Evolutionary conservation across 1,140 invertebrate species (phyloP).

Genomic region (Trypoxylus dichotomus): DNA sequence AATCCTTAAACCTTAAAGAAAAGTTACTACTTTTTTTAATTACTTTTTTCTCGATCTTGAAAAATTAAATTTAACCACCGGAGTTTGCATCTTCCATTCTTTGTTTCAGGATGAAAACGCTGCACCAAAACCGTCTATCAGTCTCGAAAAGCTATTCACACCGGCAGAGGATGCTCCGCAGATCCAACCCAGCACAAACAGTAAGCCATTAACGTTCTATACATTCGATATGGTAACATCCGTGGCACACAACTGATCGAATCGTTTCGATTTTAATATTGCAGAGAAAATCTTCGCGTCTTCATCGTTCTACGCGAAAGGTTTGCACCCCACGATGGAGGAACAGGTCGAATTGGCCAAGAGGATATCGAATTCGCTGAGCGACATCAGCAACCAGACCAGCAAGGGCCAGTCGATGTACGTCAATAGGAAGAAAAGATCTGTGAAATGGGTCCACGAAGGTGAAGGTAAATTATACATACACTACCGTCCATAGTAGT

Average conservation of each 20-base stretch:
- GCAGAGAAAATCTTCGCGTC: conserved; percentile 90
- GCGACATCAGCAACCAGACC: conserved; percentile 86
- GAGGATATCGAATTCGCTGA: conserved; percentile 88
- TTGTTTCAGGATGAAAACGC: conserved; percentile 56
- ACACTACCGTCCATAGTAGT: no score
- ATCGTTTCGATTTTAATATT: conserved; percentile 30
- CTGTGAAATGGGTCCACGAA: conserved; percentile 93
- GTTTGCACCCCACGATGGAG: conserved; percentile 88
- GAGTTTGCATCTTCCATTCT: background rate
- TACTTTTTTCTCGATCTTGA: no score
- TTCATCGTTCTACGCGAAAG: conserved; percentile 89
- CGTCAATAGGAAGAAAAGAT: conserved; percentile 89
- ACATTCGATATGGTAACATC: background rate
- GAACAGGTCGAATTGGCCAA: conserved; percentile 92
- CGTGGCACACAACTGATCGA: no score
- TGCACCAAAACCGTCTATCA: conserved; percentile 60
- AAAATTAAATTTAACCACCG: no score
- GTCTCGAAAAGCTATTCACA: conserved; percentile 83
- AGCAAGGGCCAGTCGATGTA: conserved; percentile 95
- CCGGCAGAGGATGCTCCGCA: conserved; percentile 69
- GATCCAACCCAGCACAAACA: conserved; percentile 44
- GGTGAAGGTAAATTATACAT: conserved; percentile 70
- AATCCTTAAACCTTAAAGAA: no score
- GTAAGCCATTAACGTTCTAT: conserved; percentile 39
- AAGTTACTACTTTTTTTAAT: no score